A percentile compares a stretch with the other conserved stretches of the same genome.
Evolutionary conservation across 1,140 invertebrate genomes (phyloP).

Genomic region (Probaryconus sp.): DNA sequence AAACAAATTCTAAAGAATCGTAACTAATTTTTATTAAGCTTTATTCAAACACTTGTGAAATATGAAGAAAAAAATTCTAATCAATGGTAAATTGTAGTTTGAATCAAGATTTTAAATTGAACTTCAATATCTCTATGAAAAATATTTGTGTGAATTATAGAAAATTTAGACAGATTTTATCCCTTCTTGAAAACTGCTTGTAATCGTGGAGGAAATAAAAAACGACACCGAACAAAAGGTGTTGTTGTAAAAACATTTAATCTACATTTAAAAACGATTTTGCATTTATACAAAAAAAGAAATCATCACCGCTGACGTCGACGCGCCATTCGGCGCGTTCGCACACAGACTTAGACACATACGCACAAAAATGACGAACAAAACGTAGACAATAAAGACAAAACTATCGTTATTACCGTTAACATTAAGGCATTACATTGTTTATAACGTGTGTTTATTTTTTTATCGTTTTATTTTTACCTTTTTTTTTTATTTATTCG

Average conservation of each 20-base stretch:
- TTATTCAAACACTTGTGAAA: too few species aligned
- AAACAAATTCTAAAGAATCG: constrained; percentile 3
- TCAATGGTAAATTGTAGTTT: too few species aligned
- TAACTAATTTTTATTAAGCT: neutral
- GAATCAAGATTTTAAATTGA: too few species aligned
- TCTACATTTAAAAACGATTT: constrained; percentile 60
- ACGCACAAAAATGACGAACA: constrained; percentile 75
- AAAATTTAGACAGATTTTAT: too few species aligned
- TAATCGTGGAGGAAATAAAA: constrained; percentile 32
- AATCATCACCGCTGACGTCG: constrained; percentile 42
- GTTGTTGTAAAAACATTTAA: constrained; percentile 60
- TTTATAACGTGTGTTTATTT: constrained; percentile 71
- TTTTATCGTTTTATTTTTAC: constrained; percentile 44
- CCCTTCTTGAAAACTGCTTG: too few species aligned
- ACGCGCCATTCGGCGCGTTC: constrained; percentile 56
- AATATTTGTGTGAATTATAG: too few species aligned
- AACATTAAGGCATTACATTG: constrained; percentile 79
- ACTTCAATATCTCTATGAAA: too few species aligned
- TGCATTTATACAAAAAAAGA: constrained; percentile 56
- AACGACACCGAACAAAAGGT: constrained; percentile 29
- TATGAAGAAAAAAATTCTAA: too few species aligned
- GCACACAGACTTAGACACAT: constrained; percentile 74
- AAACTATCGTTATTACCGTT: constrained; percentile 76
- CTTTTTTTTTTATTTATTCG: constrained; percentile 46
- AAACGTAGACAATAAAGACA: constrained; percentile 70